Conservation (phyloP, 2,888 invertebrate species). For the Tupiocoris notatus region DNA sequence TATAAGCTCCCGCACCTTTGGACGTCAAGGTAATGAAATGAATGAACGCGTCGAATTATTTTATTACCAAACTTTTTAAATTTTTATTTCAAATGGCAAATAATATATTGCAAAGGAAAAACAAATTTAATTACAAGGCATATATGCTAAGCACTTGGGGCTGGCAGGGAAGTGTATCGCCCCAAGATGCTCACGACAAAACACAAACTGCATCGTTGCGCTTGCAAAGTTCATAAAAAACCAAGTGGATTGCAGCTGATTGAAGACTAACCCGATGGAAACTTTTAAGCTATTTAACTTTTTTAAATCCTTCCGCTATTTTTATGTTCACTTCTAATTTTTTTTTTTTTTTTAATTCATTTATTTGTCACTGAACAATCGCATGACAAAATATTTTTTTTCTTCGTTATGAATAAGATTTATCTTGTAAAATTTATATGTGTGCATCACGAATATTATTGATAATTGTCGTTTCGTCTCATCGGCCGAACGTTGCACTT, state of each 20-base stretch:
- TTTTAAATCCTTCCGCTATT: conserved; percentile 36
- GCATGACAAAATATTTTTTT: conserved; percentile 38
- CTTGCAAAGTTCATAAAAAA: conserved; percentile 49
- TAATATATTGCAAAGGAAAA: conserved; percentile 50
- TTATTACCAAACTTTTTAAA: conserved; percentile 49
- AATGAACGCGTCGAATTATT: neutral
- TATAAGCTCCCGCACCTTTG: no score
- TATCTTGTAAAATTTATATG: conserved; percentile 43
- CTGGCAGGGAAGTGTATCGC: conserved; percentile 48
- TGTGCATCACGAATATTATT: conserved; percentile 45
- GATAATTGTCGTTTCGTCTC: conserved; percentile 27
- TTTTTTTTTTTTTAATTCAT: conserved; percentile 34
- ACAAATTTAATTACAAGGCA: conserved; percentile 50
- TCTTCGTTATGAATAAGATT: conserved; percentile 37
- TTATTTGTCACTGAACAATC: conserved; percentile 41
- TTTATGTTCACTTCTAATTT: conserved; percentile 37
- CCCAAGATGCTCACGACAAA: conserved; percentile 43
- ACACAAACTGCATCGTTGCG: conserved; percentile 48
- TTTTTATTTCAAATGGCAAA: conserved; percentile 50
- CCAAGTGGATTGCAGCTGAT: conserved; percentile 47
- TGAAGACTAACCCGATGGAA: conserved; percentile 48
- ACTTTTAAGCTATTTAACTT: conserved; percentile 47
- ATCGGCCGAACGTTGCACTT: neutral
- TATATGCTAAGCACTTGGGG: conserved; percentile 46
- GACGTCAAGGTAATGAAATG: no score